phyloP scores from a whole-genome alignment of 2,797 vertebrate species.

The Tangara arthus region DNA sequence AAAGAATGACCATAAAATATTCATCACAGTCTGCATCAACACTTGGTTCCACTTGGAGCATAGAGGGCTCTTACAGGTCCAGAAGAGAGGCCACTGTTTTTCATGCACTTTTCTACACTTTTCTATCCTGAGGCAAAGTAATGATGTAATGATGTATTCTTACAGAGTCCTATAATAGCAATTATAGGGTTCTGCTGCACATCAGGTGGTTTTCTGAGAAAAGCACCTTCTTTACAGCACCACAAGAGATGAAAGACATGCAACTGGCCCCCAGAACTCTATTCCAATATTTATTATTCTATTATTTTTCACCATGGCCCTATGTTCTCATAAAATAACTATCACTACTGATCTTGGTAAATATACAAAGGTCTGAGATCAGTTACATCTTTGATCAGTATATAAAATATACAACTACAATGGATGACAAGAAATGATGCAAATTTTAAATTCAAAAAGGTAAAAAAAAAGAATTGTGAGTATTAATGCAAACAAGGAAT shows the following conservation, averaged over 20 bases:
- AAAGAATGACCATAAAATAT: not conserved
- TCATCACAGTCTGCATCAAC: not conserved
- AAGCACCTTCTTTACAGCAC: constrained; percentile 3
- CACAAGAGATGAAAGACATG: not conserved
- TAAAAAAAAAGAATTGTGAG: not conserved
- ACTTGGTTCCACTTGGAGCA: constrained; percentile 33
- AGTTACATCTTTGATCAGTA: not conserved
- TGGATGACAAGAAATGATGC: not conserved
- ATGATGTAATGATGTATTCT: constrained; percentile 1
- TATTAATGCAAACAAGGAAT: not conserved
- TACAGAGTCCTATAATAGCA: constrained; percentile 13
- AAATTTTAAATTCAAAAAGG: not conserved
- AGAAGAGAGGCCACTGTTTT: constrained; percentile 14
- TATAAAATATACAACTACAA: not conserved
- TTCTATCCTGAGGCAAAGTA: constrained; percentile 24
- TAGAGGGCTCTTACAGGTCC: constrained; percentile 31
- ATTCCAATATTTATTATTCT: not conserved
- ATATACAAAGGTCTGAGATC: not conserved
- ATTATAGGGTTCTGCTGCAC: constrained; percentile 30
- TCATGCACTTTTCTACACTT: constrained; percentile 23
- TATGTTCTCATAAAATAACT: not conserved
- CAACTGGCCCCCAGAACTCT: not conserved
- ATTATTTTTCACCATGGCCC: not conserved
- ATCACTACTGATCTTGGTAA: not conserved
- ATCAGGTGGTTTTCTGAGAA: constrained; percentile 37